These are phyloP conservation scores for Micronycteris hirsuta DNA, from an alignment of 2,113 vertebrate genomes.

Conservation along the genomic window DNA sequence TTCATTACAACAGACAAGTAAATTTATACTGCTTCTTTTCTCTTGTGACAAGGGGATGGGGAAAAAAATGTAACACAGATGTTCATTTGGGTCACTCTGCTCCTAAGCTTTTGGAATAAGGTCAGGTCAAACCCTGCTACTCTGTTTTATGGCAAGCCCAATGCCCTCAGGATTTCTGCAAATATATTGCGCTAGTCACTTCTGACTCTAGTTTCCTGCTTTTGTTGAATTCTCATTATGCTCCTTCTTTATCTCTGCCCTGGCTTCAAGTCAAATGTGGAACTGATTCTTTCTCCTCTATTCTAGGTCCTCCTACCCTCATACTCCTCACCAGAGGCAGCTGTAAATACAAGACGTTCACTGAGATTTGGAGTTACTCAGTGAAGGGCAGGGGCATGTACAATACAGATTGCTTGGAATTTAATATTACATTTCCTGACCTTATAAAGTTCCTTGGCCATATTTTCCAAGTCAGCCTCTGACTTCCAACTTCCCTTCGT, in stretches of 20 bases:
- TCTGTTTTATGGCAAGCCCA: conserved; percentile 26
- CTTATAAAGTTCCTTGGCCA: background rate
- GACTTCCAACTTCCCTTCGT: background rate
- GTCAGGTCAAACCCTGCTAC: background rate
- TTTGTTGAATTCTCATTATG: conserved; percentile 29
- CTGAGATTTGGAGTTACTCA: background rate
- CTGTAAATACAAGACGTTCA: background rate
- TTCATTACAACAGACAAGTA: background rate
- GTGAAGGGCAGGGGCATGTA: background rate
- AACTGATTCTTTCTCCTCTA: background rate
- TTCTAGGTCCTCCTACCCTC: background rate
- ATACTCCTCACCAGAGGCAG: background rate
- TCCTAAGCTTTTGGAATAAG: background rate
- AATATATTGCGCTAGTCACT: background rate
- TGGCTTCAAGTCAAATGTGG: background rate
- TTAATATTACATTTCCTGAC: background rate
- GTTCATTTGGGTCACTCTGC: background rate
- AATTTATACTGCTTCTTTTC: background rate
- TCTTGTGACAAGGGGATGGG: background rate
- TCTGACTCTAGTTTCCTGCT: conserved; percentile 18
- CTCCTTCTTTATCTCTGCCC: background rate
- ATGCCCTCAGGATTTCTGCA: conserved; percentile 6
- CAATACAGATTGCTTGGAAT: background rate
- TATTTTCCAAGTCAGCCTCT: background rate
- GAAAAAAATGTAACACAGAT: conserved; percentile 7